Percentiles rank a stretch among this genome's conserved stretches.
These are phyloP conservation scores for Spermophilus dauricus DNA, from an alignment of 2,113 vertebrate species.

Conservation along the genomic window DNA sequence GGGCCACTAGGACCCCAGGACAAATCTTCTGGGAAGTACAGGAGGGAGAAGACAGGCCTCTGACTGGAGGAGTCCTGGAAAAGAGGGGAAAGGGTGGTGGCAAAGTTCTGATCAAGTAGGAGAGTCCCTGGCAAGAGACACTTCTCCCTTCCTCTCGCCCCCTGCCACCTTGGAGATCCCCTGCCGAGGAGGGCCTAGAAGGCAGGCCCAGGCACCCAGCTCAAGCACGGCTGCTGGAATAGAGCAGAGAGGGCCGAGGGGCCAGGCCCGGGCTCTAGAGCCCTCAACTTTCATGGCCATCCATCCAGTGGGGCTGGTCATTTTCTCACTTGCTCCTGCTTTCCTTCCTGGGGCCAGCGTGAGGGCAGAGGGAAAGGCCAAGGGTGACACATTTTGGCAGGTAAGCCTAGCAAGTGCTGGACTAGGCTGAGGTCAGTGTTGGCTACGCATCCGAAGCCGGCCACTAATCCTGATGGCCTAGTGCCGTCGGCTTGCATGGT, in stretches of 20 bases:
- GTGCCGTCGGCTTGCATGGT: not conserved
- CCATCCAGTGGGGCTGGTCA: not conserved
- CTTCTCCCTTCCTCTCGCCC: conserved; percentile 75
- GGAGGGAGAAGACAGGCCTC: conserved; percentile 7
- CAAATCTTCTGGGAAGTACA: conserved; percentile 66
- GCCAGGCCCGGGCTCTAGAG: not conserved
- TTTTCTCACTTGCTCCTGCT: not conserved
- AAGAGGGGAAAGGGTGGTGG: conserved; percentile 33
- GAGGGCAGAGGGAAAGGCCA: conserved; percentile 13
- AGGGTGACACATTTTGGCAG: conserved; percentile 20
- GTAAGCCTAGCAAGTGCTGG: not conserved
- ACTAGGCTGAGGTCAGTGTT: not conserved
- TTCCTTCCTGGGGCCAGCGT: not conserved
- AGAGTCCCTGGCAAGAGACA: conserved; percentile 82
- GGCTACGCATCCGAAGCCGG: not conserved
- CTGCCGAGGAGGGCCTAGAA: conserved; percentile 14
- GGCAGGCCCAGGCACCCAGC: not conserved
- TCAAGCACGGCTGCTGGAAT: not conserved
- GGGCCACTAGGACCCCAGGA: not conserved
- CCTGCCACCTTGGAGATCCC: conserved; percentile 77
- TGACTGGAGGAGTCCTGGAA: conserved; percentile 63
- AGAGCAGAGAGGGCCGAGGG: not conserved
- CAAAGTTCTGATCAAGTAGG: conserved; percentile 69
- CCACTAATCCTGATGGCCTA: not conserved
- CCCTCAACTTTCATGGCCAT: not conserved